Evolutionary conservation across 2,888 invertebrate species (phyloP), one percentile per base, ranked within the genome.

Genomic region (Heliconius cydno): DNA sequence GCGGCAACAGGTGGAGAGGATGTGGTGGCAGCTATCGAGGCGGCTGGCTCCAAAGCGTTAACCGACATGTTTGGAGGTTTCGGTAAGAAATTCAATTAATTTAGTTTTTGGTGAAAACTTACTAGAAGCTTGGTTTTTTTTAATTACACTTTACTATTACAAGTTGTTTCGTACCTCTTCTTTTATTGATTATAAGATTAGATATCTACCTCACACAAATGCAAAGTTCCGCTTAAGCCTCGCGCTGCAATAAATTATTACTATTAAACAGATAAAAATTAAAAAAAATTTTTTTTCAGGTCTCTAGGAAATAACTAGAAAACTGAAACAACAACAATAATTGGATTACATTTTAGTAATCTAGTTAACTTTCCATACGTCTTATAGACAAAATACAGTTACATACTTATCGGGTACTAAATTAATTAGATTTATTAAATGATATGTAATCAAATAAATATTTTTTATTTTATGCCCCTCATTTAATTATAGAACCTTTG

Each of bases 71-170:
- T 66, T 10, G 28, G 28, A 41, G 22, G 28, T 46, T 65, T 75
- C 28, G 66, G 75, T 75, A 66, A 75, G 65, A 46, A 46, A 46
- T n/a, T 75, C 15, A 25, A 34, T 66, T 3, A 15, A 63, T n/a
- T 28, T 28, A 28, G 13, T 28, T 30, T 15, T 65, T 65, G n/a
- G 22, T 22, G 22, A 57, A 57, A n/a, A n/a, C 22, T 52, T 19
- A 7, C 5, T 52, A 52, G 52, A 7, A 52, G 52, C 19, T 52
- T 7, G 7, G 6, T 22, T 19, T 52, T 52, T 52, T 22, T 52
- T 52, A 34, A 34, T 34, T 34, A 34, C 34, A 34, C 34, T 34
- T 34, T 34, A 34, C 34, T 6, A 34, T 34, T 34, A 34, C 34
- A 34, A 7, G 34, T 34, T 34, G 34, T 34, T 34, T 34, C 34